These are phyloP conservation scores for Peromyscus nudipes DNA, from an alignment of 2,797 vertebrate genomes.

Conservation along the genomic window DNA sequence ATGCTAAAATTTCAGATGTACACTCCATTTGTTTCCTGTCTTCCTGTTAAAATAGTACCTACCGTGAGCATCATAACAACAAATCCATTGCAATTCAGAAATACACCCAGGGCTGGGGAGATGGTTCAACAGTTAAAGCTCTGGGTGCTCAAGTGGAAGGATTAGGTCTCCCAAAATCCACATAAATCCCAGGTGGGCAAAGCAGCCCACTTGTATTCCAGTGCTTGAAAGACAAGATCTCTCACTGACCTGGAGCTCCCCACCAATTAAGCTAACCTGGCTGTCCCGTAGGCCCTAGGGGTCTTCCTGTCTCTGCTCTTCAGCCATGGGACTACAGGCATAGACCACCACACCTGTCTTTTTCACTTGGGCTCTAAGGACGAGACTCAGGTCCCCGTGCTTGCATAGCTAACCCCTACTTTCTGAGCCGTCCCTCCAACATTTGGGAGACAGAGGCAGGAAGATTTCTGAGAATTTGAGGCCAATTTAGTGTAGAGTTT, in stretches of 20 bases:
- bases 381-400: neutral
- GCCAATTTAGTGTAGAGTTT: neutral
- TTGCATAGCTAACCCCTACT: neutral
- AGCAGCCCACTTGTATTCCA: neutral
- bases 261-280: neutral
- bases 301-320: neutral
- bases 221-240: neutral
- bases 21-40: neutral
- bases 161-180: neutral
- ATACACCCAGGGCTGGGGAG: neutral
- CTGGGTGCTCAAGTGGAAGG: neutral
- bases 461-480: neutral
- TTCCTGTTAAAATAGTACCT: neutral
- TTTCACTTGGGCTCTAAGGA: neutral
- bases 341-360: neutral
- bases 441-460: neutral
- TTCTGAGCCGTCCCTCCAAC: neutral
- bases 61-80: neutral
- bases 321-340: neutral
- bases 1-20: neutral
- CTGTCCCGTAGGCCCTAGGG: neutral
- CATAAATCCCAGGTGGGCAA: too few species aligned
- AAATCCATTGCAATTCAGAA: neutral
- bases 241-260: neutral
- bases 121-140: neutral